Evolutionary conservation across 2,113 vertebrate species (phyloP), one percentile per base, ranked within the genome.

Genomic region (Leptosomus discolor): DNA sequence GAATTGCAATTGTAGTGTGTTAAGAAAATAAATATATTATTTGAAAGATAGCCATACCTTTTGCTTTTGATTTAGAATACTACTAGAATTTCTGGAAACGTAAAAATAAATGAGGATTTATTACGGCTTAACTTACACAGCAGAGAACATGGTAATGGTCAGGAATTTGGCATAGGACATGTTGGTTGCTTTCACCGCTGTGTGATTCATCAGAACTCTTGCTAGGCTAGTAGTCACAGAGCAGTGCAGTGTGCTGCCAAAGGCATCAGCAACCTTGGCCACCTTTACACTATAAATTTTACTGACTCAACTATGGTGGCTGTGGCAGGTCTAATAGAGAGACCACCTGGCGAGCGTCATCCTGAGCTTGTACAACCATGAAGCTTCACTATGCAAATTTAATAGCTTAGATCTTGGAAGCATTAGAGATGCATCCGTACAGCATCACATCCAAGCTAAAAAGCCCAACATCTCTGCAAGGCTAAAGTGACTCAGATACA

Each of bases 161-260:
- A 92, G 30, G 15, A 96, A 93, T 88, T 85, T 96, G 96, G 94
- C 96, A 91, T 3, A 37, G 77, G 53, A 53, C 14, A 13, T 0
- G 0, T 29, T 87, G 80, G 91, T 96, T 96, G 57, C 74, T 68
- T 94, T 95, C 84, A 71, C 27, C 64, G 36, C 48, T 32, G 70
- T 69, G 90, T 91, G 92, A 94, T 91, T 94, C 87, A 90, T 92
- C 93, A 70, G 68, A 77, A n/a, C 79, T 41, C 83, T 79, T 61
- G 71, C 48, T 77, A 80, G 26, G 75, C 63, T n/a, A 11, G 51
- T 51, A 63, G 50, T 91, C 86, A 77, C 79, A 91, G 32, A 84
- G 94, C 89, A 70, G 68, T 23, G 64, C 86, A n/a, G 22, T 11
- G 32, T 16, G 39, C 81, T 96, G 90, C 92, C 96, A 91, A 53